phyloP scores from a whole-genome alignment of 2,888 invertebrate species.

The Eristalis arbustorum region DNA sequence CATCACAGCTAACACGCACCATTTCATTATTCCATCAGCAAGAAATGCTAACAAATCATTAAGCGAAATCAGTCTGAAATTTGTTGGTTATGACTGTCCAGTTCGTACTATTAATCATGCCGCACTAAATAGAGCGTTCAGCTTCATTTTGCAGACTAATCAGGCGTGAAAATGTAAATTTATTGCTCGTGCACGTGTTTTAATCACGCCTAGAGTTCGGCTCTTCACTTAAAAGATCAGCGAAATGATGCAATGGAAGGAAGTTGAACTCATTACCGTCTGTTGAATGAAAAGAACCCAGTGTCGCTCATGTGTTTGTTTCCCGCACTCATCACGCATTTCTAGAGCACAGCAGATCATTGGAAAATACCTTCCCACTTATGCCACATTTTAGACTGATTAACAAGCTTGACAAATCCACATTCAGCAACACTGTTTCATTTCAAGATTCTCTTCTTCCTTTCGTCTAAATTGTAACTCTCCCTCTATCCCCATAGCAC shows the following conservation, averaged over 20 bases:
- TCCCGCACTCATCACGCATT: too few relatives aligned
- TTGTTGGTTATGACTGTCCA: neutral
- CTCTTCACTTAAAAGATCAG: too few relatives aligned
- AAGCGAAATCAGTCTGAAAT: conserved; percentile 19
- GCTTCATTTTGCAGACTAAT: neutral
- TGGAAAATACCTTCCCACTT: neutral
- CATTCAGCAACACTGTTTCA: neutral
- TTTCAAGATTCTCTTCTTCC: neutral
- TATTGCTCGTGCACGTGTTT: neutral
- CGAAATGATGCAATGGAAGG: too few relatives aligned
- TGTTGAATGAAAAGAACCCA: neutral
- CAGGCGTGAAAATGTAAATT: neutral
- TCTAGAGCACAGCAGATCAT: neutral
- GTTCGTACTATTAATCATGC: neutral
- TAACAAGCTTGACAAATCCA: conserved; percentile 6
- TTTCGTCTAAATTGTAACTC: neutral
- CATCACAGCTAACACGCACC: conserved; percentile 49
- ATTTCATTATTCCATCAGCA: conserved; percentile 41
- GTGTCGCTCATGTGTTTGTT: neutral
- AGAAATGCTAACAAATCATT: neutral
- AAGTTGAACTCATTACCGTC: too few relatives aligned
- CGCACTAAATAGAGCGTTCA: neutral
- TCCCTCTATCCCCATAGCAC: conserved; percentile 71
- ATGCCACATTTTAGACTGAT: conserved; percentile 39
- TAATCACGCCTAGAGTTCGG: too few relatives aligned